Evolutionary conservation across 1,140 invertebrate species (phyloP).

Genomic region (Lucilia cuprina): DNA sequence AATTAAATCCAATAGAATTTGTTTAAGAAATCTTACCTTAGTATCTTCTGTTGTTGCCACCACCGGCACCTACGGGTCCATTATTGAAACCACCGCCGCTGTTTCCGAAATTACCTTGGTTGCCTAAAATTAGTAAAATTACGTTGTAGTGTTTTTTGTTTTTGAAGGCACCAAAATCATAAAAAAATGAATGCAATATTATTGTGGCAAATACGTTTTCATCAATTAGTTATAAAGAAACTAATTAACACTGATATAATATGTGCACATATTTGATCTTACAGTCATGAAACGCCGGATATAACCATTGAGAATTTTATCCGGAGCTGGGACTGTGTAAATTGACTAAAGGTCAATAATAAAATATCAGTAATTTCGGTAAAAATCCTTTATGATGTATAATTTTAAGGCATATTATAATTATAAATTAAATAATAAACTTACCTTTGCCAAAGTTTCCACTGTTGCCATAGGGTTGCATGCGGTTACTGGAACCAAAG

Average conservation of each 20-base stretch:
- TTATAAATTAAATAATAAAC: neutral
- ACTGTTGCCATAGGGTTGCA: conserved; percentile 66
- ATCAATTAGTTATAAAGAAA: conserved; percentile 46
- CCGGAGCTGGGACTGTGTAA: conserved; percentile 57
- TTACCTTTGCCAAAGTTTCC: conserved; percentile 40
- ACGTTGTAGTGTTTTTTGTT: neutral
- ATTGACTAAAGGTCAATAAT: neutral
- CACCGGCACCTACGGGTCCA: conserved; percentile 42
- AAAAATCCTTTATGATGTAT: no score
- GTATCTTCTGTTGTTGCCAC: conserved; percentile 64
- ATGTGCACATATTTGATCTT: conserved; percentile 46
- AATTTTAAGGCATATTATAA: no score
- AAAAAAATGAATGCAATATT: no score
- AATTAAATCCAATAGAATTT: neutral
- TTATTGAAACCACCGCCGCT: conserved; percentile 62
- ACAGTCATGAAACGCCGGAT: conserved; percentile 60
- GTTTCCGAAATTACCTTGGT: conserved; percentile 57
- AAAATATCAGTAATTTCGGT: neutral
- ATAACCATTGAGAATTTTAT: conserved; percentile 52
- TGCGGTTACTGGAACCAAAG: conserved; percentile 55
- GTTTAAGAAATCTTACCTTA: conserved; percentile 42
- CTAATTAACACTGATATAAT: conserved; percentile 57
- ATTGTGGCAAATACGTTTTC: conserved; percentile 54
- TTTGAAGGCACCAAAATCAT: no score
- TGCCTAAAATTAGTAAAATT: conserved; percentile 40